phyloP scores from a whole-genome alignment of 2,113 vertebrate genomes.

The Datnioides undecimradiatus region DNA sequence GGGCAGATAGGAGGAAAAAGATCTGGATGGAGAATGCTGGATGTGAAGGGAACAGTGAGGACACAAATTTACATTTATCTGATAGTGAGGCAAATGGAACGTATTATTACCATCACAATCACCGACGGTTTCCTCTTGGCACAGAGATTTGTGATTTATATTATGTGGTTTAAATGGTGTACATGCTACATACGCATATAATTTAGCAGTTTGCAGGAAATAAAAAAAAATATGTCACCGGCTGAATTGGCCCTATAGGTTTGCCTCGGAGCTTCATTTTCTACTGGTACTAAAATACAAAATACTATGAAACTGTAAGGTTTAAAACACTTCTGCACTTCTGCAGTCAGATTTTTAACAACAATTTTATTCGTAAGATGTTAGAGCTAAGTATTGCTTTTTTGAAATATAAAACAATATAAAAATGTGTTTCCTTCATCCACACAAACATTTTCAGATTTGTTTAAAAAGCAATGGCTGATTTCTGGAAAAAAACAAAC shows the following conservation, averaged over 20 bases:
- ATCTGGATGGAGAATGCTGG: conserved; percentile 65
- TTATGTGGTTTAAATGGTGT: conserved; percentile 55
- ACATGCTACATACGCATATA: conserved; percentile 32
- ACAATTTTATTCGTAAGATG: background rate
- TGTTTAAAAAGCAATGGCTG: conserved; percentile 9
- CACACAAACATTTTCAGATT: background rate
- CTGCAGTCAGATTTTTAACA: background rate
- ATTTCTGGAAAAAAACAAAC: conserved; percentile 3
- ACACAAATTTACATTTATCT: conserved; percentile 75
- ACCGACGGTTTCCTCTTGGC: conserved; percentile 44
- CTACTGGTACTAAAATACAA: background rate
- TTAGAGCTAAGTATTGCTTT: background rate
- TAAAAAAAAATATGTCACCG: background rate
- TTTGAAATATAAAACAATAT: background rate
- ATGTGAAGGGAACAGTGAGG: conserved; percentile 62
- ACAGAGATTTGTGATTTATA: conserved; percentile 62
- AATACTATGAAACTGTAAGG: background rate
- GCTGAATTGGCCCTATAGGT: conserved; percentile 1
- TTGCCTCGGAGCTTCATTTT: background rate
- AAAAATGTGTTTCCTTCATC: background rate
- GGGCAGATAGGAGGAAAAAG: conserved; percentile 79
- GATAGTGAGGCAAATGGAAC: conserved; percentile 65
- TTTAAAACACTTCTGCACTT: background rate
- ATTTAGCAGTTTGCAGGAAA: conserved; percentile 29
- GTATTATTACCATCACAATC: conserved; percentile 73